Base-by-base conservation (phyloP, 2,113 vertebrate species). In the Zosterops pallidus region DNA sequence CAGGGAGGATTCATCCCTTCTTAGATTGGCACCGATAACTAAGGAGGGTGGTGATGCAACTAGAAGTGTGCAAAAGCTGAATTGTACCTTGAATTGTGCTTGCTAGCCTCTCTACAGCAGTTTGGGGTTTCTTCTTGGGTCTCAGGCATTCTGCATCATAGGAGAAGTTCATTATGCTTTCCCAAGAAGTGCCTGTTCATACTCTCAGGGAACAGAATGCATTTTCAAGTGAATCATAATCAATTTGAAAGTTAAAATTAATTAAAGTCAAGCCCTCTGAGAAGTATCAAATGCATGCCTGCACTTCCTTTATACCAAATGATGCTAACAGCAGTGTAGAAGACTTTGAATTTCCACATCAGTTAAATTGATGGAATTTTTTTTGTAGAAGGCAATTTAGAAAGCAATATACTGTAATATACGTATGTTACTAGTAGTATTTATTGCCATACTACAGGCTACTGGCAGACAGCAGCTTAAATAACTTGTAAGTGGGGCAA, bases 181-280 rank as follows among this genome's bases (percentile, higher is more conserved):
- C 29, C 52, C 16, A 24, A 0, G 1, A 31, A 91, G 37, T 52
- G 47, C 9, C 35, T 77, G 59, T 65, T 92, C 55, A 29, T 47
- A 35, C 20, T 80, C 59, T 88, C 39, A 29, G 55, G 39, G 49
- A 92, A 67, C 37, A 94, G 65, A 89, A 80, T 26, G 35, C 42
- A 44, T 77, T 94, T 92, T 72, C 46, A 65, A 69, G 21, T 62
- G 70, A 89, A 83, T 95, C 78, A 42, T 69, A 67, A 91, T 83
- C 37, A 69, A 9, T 92, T 85, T 74, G 22, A 21, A 78, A 91
- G 63, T 91, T 77, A 59, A 90, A 91, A 70, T 75, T 86, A 86
- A 86, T 95, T 79, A 42, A 89, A 91, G 24, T 59, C 16, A 5
- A 62, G 55, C 22, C 74, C 56, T 95, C 46, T 63, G 55, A 85